Percentiles rank a stretch among this genome's conserved stretches.
Evolutionary conservation across 2,797 vertebrate species (phyloP).

Genomic region (Myotis findleyi): DNA sequence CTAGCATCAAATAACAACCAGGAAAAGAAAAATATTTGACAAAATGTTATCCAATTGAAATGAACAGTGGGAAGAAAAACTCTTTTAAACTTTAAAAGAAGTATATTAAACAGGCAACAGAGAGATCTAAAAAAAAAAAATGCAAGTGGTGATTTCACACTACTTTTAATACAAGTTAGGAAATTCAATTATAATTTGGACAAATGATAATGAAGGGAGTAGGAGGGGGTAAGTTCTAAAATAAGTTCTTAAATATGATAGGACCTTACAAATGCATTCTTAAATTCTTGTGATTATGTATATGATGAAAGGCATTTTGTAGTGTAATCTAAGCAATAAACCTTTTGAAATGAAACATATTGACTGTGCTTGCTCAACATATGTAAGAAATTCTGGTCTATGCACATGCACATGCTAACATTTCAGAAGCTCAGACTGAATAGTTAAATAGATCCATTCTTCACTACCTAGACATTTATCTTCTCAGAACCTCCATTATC

Average conservation of each 20-base stretch:
- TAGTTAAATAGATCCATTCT: conserved; percentile 36
- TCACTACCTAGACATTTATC: not conserved
- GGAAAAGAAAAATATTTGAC: not conserved
- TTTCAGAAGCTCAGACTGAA: conserved; percentile 45
- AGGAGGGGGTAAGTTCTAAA: not conserved
- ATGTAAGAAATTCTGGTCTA: conserved; percentile 44
- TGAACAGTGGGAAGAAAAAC: not conserved
- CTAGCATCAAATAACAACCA: not conserved
- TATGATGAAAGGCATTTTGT: not conserved
- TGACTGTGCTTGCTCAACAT: conserved; percentile 44
- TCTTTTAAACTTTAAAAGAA: not conserved
- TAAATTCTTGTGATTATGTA: conserved; percentile 10
- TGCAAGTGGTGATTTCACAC: not conserved
- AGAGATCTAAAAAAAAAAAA: not conserved
- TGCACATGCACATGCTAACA: not conserved
- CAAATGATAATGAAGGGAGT: not conserved
- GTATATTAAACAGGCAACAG: not conserved
- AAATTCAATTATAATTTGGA: conserved; percentile 3
- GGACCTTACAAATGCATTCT: not conserved
- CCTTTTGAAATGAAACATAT: conserved; percentile 70
- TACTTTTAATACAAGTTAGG: not conserved
- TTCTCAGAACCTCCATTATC: not conserved
- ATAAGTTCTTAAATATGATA: conserved; percentile 23
- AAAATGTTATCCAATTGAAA: not conserved
- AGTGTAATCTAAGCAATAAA: conserved; percentile 50